Base-by-base conservation (phyloP, 2,113 vertebrate species). In the Dromas ardeola region DNA sequence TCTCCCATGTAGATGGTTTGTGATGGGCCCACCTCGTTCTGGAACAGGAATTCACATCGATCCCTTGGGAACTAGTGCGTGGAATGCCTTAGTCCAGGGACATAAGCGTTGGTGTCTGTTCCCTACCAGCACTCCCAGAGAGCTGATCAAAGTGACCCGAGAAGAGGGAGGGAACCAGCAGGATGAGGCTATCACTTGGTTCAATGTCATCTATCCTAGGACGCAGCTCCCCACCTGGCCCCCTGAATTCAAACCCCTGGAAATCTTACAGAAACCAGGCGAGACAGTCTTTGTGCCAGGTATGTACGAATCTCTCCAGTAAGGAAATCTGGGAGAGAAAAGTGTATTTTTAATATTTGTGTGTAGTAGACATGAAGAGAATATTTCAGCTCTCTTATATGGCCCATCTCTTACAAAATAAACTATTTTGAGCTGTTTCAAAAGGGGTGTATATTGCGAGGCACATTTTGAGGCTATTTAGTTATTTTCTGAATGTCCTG, bases 131-230 rank as follows among this genome's bases (percentile, higher is more conserved):
- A 99, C 99, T 0, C 99, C 99, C 50, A 98, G 99, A 10, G 99
- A 99, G 91, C 98, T 99, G 78, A 99, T 99, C 98, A 99, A 99
- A 91, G 99, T 99, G 97, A 99, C 98, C 0, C 97, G 99, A 11
- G 99, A 99, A 12, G 99, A 99, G n/a, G 99, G 99, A 1, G 99
- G 99, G 16, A 99, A 99, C 97, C 99, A 99, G 98, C 99, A 99
- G 97, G 99, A 99, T 5, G 99, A 99, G 96, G 99, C 99, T 13
- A 99, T 99, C 96, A 99, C 99, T 77, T 99, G 99, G 99, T 99
- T 99, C 98, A 99, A 87, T 5, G 97, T 99, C 86, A 98, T 99
- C 47, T 99, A 99, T 15, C 99, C 99, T 8, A 98, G 99, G 30
- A 99, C 99, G 0, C 99, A 99, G 98, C 98, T 99, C 56, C 97